Percentiles rank a stretch among this genome's conserved stretches.
Evolutionary conservation across 2,888 invertebrate species (phyloP).

Genomic region (Cabera pusaria): DNA sequence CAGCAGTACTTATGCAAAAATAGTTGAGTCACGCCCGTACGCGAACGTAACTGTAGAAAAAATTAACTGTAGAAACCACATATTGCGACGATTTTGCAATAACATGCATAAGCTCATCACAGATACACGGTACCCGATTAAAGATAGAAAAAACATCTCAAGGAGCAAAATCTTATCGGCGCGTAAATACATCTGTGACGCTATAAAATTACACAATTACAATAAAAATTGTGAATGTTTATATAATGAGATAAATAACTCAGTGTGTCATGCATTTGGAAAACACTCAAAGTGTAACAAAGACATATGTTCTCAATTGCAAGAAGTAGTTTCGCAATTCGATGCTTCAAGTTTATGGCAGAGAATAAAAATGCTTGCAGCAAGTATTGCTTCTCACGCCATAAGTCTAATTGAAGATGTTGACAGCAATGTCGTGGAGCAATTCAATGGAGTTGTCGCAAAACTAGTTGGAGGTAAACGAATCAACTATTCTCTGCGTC

Average conservation of each 20-base stretch:
- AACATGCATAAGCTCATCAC: not conserved
- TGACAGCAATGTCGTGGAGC: conserved; percentile 10
- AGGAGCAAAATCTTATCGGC: not conserved
- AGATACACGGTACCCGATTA: not conserved
- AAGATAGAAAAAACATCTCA: not conserved
- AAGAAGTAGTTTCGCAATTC: not conserved
- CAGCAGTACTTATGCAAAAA: conserved; percentile 3
- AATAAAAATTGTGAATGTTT: not conserved
- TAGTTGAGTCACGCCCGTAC: not conserved
- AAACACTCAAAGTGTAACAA: conserved; percentile 3
- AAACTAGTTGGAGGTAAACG: conserved; percentile 17
- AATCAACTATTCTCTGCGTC: conserved; percentile 12
- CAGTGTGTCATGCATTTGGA: conserved; percentile 1
- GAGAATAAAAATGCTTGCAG: not conserved
- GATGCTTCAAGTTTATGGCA: conserved; percentile 1
- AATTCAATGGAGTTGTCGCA: conserved; percentile 9
- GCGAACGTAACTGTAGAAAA: conserved; percentile 1
- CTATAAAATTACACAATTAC: not conserved
- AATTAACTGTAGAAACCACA: conserved; percentile 2
- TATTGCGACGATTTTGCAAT: not conserved
- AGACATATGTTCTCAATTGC: not conserved
- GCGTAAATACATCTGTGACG: not conserved
- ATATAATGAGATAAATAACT: conserved; percentile 3
- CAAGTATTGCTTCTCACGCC: not conserved
- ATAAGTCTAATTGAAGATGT: conserved; percentile 7